Evolutionary conservation across 2,797 vertebrate species (phyloP).

Genomic region (Distichodus sexfasciatus): DNA sequence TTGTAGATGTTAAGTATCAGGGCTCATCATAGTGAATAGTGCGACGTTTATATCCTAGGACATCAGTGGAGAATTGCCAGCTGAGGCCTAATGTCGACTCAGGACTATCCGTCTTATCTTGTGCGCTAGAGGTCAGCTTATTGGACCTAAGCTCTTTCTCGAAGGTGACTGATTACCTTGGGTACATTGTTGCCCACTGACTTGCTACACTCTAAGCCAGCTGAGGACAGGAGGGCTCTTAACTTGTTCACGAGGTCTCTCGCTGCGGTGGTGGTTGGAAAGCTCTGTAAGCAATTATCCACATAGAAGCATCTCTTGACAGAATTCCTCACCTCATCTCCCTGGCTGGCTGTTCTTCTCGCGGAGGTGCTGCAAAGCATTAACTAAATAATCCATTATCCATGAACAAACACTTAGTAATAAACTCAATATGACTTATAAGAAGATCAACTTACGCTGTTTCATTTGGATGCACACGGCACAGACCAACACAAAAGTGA

Average conservation of each 20-base stretch:
- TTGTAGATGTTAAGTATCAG: neutral
- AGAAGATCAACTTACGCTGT: too few relatives aligned
- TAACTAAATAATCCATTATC: too few relatives aligned
- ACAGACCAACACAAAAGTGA: too few relatives aligned
- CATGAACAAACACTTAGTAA: too few relatives aligned
- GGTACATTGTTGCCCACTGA: neutral
- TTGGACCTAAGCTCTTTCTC: neutral
- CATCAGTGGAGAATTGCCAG: neutral
- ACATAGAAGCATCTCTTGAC: conserved; percentile 1
- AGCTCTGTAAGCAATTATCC: neutral
- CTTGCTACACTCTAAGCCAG: conserved; percentile 4
- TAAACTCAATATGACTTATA: too few relatives aligned
- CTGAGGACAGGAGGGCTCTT: neutral
- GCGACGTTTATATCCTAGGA: neutral
- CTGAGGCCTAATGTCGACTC: neutral
- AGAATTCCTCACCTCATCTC: neutral
- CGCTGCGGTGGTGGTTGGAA: neutral
- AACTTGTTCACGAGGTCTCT: neutral
- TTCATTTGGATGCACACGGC: too few relatives aligned
- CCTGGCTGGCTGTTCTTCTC: neutral
- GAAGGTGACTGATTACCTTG: neutral
- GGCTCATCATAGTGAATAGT: neutral
- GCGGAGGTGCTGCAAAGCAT: too few relatives aligned
- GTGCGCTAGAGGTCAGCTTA: neutral
- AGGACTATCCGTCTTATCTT: neutral